These are phyloP conservation scores for Uropetala carovei DNA, from an alignment of 2,888 invertebrate genomes.

Conservation along the genomic window DNA sequence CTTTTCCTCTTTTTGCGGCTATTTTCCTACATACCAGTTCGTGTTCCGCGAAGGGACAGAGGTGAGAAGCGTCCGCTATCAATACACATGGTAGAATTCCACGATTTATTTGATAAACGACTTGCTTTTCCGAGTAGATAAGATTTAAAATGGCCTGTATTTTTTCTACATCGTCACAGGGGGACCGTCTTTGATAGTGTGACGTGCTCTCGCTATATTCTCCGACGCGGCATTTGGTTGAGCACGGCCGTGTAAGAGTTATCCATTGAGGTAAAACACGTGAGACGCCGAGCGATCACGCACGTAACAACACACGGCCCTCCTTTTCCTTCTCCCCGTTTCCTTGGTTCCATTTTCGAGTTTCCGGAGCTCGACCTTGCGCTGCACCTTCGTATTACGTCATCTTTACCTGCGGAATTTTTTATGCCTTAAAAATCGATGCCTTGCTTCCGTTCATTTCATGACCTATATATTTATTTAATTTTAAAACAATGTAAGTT, in stretches of 20 bases:
- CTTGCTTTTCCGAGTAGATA: background rate
- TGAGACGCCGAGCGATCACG: background rate
- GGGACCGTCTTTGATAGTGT: constrained; percentile 14
- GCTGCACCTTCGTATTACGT: too few species aligned
- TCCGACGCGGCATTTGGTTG: background rate
- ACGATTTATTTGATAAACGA: background rate
- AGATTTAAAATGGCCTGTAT: background rate
- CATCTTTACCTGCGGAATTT: too few species aligned
- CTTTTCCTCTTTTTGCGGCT: too few species aligned
- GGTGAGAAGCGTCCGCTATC: background rate
- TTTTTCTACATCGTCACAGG: background rate
- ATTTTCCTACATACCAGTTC: background rate
- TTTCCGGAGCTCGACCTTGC: too few species aligned
- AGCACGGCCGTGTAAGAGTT: background rate
- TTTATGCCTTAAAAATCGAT: too few species aligned
- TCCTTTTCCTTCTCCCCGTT: too few species aligned
- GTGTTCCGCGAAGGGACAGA: background rate
- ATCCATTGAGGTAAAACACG: constrained; percentile 12
- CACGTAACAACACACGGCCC: background rate
- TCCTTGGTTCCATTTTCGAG: too few species aligned
- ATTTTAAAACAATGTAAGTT: too few species aligned
- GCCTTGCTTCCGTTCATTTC: too few species aligned
- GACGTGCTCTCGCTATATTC: too few species aligned
- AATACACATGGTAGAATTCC: background rate
- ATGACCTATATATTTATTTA: too few species aligned